Evolutionary conservation across 2,888 invertebrate genomes (phyloP).

Genomic region (Dromius quadrimaculatus): DNA sequence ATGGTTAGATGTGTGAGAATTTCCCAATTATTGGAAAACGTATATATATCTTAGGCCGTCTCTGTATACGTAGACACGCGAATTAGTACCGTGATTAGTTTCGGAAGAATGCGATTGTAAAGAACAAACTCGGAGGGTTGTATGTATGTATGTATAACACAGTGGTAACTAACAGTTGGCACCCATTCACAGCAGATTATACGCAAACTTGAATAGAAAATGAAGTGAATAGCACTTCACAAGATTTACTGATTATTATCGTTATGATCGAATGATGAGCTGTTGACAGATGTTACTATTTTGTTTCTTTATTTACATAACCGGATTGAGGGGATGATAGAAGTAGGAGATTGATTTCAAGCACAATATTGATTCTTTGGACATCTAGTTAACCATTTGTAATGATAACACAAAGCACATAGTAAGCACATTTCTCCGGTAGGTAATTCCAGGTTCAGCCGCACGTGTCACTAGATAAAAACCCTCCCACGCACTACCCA

Average conservation of each 20-base stretch:
- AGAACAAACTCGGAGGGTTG: conserved; percentile 7
- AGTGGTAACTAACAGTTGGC: conserved; percentile 11
- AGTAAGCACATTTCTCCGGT: conserved; percentile 1
- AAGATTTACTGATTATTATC: conserved; percentile 23
- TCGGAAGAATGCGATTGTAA: conserved; percentile 43
- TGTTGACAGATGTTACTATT: conserved; percentile 32
- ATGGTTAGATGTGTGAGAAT: too few species aligned
- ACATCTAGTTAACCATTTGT: too few species aligned
- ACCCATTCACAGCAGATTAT: conserved; percentile 4
- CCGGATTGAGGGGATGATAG: neutral
- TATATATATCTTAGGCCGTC: too few species aligned
- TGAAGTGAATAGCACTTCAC: conserved; percentile 4
- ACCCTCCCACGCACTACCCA: neutral
- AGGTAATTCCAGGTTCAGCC: conserved; percentile 16
- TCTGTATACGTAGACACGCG: conserved; percentile 19
- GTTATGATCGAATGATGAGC: conserved; percentile 36
- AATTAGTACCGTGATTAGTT: conserved; percentile 17
- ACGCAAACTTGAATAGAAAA: neutral
- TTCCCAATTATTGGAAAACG: too few species aligned
- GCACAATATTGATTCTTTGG: too few species aligned
- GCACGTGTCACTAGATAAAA: conserved; percentile 27
- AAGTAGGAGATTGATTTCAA: too few species aligned
- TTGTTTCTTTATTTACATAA: conserved; percentile 23
- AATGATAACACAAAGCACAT: neutral
- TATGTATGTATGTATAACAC: too few species aligned